Evolutionary conservation across 2,113 vertebrate genomes (phyloP).

Genomic region (Hoplias malabaricus): DNA sequence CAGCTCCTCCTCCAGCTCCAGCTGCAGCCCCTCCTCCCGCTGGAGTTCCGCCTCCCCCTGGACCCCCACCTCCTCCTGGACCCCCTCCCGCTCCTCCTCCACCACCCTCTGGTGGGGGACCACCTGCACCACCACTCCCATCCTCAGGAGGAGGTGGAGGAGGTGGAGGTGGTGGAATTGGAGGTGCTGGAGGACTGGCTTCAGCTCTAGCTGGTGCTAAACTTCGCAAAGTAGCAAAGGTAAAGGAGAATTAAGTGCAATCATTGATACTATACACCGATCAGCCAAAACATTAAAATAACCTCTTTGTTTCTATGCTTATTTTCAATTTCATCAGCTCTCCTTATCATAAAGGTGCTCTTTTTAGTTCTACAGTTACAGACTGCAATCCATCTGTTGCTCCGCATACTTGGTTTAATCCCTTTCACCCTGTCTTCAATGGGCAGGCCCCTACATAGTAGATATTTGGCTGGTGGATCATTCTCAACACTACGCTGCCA

Average conservation of each 20-base stretch:
- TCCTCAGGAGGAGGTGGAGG: slow-evolving; percentile 59
- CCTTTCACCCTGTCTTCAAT: too few relatives aligned
- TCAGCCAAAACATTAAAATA: too few relatives aligned
- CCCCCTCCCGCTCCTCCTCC: slow-evolving; percentile 63
- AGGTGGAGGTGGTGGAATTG: slow-evolving; percentile 58
- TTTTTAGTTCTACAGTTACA: too few relatives aligned
- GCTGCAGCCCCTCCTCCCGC: slow-evolving; percentile 40
- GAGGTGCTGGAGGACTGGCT: slow-evolving; percentile 71
- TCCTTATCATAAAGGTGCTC: too few relatives aligned
- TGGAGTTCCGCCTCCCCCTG: slow-evolving; percentile 67
- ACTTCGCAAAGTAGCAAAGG: slow-evolving; percentile 85
- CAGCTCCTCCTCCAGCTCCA: slow-evolving; percentile 44
- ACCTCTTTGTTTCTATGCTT: too few relatives aligned
- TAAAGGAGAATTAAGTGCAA: slow-evolving; percentile 52
- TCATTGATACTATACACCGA: too few relatives aligned
- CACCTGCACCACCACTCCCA: slow-evolving; percentile 65
- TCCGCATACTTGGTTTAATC: too few relatives aligned
- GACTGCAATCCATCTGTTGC: too few relatives aligned
- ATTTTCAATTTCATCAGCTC: too few relatives aligned
- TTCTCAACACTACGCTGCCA: too few relatives aligned
- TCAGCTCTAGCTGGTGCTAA: slow-evolving; percentile 84
- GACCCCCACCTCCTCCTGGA: slow-evolving; percentile 68
- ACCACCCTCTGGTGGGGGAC: slow-evolving; percentile 41
- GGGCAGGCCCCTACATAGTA: too few relatives aligned
- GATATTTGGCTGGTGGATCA: too few relatives aligned